Evolutionary conservation across 2,113 vertebrate species (phyloP).

Genomic region (Paradoxurus hermaphroditus): DNA sequence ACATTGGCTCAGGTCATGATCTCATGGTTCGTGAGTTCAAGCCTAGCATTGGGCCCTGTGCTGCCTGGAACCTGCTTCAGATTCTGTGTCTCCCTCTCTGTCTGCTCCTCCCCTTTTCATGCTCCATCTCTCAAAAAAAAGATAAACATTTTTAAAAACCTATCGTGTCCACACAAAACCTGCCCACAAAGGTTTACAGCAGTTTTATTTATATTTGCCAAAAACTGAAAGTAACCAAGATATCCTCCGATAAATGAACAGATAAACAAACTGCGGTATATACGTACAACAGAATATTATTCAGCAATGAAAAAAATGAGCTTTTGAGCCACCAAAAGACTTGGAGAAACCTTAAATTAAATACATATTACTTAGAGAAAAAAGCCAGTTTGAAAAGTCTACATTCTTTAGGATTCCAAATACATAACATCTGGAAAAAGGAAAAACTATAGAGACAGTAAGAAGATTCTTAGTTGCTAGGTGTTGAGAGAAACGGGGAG

Average conservation of each 20-base stretch:
- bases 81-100: too few species aligned
- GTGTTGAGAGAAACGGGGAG: background rate
- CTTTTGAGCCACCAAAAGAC: background rate
- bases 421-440: background rate
- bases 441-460: background rate
- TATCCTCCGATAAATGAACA: background rate
- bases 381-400: background rate
- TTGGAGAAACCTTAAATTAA: background rate
- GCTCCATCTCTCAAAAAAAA: too few species aligned
- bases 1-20: too few species aligned
- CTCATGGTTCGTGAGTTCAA: too few species aligned
- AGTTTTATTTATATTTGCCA: background rate
- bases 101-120: too few species aligned
- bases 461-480: background rate
- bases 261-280: background rate
- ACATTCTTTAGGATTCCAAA: background rate
- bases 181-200: too few species aligned
- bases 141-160: too few species aligned
- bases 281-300: background rate
- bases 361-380: background rate
- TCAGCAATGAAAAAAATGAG: background rate
- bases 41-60: too few species aligned
- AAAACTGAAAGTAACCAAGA: background rate
- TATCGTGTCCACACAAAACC: too few species aligned
- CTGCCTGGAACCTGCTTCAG: too few species aligned